phyloP scores from a whole-genome alignment of 2,797 vertebrate species.

The Galago senegalensis region DNA sequence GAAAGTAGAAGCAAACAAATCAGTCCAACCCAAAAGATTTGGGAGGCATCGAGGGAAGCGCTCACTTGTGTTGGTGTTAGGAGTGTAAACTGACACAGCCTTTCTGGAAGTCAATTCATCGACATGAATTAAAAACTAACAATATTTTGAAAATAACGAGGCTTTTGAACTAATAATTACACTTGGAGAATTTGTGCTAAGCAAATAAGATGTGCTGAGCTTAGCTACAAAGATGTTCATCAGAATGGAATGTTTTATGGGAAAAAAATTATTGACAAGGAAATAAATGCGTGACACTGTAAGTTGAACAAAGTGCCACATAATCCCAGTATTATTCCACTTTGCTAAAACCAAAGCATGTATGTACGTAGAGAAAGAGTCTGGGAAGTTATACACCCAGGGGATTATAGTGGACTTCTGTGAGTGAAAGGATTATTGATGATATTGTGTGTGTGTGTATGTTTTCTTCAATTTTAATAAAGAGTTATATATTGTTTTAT shows the following conservation, averaged over 20 bases:
- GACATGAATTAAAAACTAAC: slow-evolving; percentile 22
- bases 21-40: neutral
- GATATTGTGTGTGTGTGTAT: neutral
- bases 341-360: neutral
- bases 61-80: neutral
- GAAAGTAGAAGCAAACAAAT: neutral
- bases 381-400: neutral
- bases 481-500: neutral
- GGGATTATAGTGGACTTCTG: neutral
- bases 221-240: slow-evolving; percentile 14
- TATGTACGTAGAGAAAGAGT: neutral
- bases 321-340: slow-evolving; percentile 45
- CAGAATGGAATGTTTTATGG: slow-evolving; percentile 28
- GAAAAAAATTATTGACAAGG: slow-evolving; percentile 49
- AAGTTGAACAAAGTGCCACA: slow-evolving; percentile 24
- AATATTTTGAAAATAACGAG: neutral
- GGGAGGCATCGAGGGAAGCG: neutral
- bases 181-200: slow-evolving; percentile 35
- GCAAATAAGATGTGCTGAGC: slow-evolving; percentile 21
- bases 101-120: slow-evolving; percentile 13
- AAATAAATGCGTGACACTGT: slow-evolving; percentile 34
- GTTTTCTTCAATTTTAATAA: neutral
- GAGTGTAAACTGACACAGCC: neutral
- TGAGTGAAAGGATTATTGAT: neutral
- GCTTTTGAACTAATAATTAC: slow-evolving; percentile 7